These are phyloP conservation scores for Machimus rusticus DNA, from an alignment of 2,888 invertebrate species.

Conservation along the genomic window DNA sequence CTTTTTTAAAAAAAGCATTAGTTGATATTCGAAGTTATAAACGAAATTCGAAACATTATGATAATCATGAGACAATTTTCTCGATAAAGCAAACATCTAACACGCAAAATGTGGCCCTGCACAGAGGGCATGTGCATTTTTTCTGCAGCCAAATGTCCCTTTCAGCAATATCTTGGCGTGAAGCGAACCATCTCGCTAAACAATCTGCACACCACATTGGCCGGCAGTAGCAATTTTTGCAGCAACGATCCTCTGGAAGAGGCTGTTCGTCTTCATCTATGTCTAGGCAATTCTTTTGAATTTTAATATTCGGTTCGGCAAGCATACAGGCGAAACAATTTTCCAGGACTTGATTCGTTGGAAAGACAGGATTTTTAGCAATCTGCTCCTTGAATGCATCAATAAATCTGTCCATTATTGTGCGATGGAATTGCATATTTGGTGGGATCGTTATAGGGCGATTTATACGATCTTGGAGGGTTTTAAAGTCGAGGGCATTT, in stretches of 20 bases:
- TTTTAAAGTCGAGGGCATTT: slow-evolving; percentile 79
- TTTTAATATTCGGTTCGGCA: slow-evolving; percentile 78
- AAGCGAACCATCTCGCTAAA: slow-evolving; percentile 87
- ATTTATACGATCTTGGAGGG: slow-evolving; percentile 75
- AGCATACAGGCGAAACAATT: slow-evolving; percentile 91
- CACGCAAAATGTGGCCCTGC: slow-evolving; percentile 83
- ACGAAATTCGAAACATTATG: not conserved
- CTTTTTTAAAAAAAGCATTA: not conserved
- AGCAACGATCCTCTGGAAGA: slow-evolving; percentile 58
- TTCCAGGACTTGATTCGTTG: slow-evolving; percentile 72
- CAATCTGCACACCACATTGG: slow-evolving; percentile 92
- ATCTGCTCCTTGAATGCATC: slow-evolving; percentile 82
- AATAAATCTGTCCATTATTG: slow-evolving; percentile 83
- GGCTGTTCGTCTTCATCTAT: slow-evolving; percentile 62
- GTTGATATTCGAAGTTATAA: not conserved
- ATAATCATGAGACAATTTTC: slow-evolving; percentile 41
- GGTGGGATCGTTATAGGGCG: slow-evolving; percentile 73
- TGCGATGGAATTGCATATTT: slow-evolving; percentile 77
- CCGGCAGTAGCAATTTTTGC: slow-evolving; percentile 73
- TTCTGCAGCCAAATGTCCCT: slow-evolving; percentile 81
- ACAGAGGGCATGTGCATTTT: slow-evolving; percentile 88
- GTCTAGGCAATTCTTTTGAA: slow-evolving; percentile 73
- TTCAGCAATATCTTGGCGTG: slow-evolving; percentile 75
- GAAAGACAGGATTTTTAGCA: slow-evolving; percentile 71
- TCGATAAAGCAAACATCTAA: slow-evolving; percentile 75